phyloP scores from a whole-genome alignment of 2,888 invertebrate species.

The Caenorhabditis afra region DNA sequence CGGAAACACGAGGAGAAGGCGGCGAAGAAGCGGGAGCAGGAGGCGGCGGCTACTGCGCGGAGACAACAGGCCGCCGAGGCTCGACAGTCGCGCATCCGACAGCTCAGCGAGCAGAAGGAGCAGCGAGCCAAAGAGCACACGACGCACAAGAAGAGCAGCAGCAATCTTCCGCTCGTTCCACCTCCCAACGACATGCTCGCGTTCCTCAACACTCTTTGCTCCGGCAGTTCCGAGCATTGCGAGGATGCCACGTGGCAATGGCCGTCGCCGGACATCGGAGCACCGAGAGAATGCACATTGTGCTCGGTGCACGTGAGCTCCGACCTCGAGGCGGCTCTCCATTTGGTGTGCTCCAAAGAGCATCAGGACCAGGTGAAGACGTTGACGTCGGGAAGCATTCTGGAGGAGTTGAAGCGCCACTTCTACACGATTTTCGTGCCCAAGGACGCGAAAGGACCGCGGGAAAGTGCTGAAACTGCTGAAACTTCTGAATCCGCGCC shows the following conservation, averaged over 20 bases:
- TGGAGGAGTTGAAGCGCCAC: conserved; percentile 39
- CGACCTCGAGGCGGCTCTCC: conserved; percentile 35
- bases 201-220: conserved; percentile 18
- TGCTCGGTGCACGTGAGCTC: conserved; percentile 13
- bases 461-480: neutral
- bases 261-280: conserved; percentile 1
- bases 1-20: conserved; percentile 92
- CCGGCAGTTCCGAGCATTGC: too few species aligned
- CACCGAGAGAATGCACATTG: conserved; percentile 18
- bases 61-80: conserved; percentile 89
- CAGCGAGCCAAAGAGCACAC: neutral
- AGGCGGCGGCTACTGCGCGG: conserved; percentile 42
- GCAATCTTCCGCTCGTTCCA: neutral
- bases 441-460: neutral
- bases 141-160: neutral
- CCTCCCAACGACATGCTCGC: conserved; percentile 18
- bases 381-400: conserved; percentile 30
- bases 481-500: neutral
- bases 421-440: conserved; percentile 11
- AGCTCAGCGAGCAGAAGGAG: conserved; percentile 36
- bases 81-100: conserved; percentile 81
- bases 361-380: conserved; percentile 35
- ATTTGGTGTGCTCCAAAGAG: conserved; percentile 42
- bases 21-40: conserved; percentile 88
- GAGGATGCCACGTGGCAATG: neutral